Evolutionary conservation across 2,797 vertebrate genomes (phyloP).

Genomic region (Columba guinea): DNA sequence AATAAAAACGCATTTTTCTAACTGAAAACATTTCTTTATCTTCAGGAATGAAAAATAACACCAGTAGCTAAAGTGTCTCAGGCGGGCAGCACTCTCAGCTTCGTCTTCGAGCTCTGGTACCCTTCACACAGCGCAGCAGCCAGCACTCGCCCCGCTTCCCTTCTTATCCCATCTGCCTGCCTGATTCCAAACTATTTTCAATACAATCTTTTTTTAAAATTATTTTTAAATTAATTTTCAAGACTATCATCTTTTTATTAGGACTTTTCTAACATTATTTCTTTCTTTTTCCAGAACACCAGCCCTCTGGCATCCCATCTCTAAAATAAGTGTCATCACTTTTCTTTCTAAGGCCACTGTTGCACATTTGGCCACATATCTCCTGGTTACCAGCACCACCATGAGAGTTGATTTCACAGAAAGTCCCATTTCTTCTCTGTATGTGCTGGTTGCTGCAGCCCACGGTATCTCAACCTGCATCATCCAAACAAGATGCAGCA

Average conservation of each 20-base stretch:
- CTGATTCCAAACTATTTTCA: neutral
- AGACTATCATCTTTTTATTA: neutral
- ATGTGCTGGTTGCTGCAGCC: accelerated
- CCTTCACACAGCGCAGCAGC: neutral
- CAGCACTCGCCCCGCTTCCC: accelerated
- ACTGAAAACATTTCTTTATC: slow-evolving; percentile 65
- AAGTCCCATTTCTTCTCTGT: neutral
- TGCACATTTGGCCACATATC: neutral
- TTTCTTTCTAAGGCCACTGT: neutral
- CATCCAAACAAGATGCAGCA: neutral
- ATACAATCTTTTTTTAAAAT: neutral
- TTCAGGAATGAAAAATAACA: slow-evolving; percentile 73
- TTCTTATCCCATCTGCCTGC: neutral
- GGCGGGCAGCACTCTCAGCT: slow-evolving; percentile 42
- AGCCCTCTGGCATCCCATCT: neutral
- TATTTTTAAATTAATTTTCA: neutral
- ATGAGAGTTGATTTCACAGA: accelerated
- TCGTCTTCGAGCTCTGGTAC: neutral
- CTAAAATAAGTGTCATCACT: neutral
- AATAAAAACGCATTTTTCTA: slow-evolving; percentile 62
- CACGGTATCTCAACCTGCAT: neutral
- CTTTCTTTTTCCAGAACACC: neutral
- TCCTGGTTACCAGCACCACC: neutral
- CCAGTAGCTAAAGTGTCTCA: slow-evolving; percentile 43
- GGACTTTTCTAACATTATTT: neutral